These are phyloP conservation scores for Coilia nasus DNA, from an alignment of 2,797 vertebrate species.

Conservation along the genomic window DNA sequence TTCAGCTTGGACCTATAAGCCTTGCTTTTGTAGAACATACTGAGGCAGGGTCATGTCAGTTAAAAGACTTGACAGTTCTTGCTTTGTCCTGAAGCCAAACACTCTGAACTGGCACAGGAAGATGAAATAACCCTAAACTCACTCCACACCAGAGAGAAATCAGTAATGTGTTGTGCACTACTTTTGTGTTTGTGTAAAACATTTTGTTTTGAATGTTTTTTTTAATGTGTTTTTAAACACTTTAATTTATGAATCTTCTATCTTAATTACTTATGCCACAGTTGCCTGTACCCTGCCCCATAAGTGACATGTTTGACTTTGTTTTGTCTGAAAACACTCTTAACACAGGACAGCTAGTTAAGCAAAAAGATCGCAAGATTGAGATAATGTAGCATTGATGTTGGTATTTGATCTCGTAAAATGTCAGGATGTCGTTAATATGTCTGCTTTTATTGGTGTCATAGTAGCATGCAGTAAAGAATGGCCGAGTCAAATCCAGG, in stretches of 20 bases:
- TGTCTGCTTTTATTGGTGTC: neutral
- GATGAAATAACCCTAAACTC: neutral
- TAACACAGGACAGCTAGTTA: too few relatives aligned
- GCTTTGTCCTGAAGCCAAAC: neutral
- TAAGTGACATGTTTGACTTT: too few relatives aligned
- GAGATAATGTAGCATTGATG: neutral
- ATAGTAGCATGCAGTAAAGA: neutral
- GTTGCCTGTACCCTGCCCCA: too few relatives aligned
- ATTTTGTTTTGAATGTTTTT: too few relatives aligned
- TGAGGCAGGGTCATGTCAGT: too few relatives aligned
- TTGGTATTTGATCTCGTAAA: too few relatives aligned
- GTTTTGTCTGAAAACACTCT: too few relatives aligned
- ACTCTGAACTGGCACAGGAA: neutral
- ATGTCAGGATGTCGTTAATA: too few relatives aligned
- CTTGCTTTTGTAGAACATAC: too few relatives aligned
- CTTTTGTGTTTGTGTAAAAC: neutral
- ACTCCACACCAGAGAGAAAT: neutral
- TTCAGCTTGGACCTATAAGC: neutral
- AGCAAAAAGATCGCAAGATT: neutral
- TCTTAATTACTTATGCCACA: neutral
- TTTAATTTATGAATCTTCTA: neutral
- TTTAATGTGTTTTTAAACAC: too few relatives aligned
- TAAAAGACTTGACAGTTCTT: neutral
- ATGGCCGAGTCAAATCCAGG: neutral
- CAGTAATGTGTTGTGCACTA: neutral